Conservation (phyloP, 2,888 invertebrate genomes). For the Willowsia nigromaculata region DNA sequence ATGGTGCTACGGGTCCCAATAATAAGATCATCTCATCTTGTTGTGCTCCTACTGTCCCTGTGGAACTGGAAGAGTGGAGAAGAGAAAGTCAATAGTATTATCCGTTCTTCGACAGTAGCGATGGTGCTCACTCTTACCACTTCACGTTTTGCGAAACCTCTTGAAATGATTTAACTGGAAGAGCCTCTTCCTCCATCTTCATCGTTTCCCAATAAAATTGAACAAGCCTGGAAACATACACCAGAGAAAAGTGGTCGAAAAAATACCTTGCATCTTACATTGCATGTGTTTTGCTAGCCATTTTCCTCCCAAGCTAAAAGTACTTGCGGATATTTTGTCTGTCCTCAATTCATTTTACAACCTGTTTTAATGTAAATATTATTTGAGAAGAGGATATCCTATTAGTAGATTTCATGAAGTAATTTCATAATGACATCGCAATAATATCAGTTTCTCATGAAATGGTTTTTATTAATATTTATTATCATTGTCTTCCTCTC, state of each 20-base stretch:
- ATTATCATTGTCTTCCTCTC: neutral
- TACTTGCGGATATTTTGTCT: no score
- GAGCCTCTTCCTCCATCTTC: neutral
- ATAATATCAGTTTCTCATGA: neutral
- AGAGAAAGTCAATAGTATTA: neutral
- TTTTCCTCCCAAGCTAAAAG: no score
- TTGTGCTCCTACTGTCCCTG: neutral
- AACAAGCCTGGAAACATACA: neutral
- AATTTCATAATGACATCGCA: neutral
- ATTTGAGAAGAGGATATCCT: no score
- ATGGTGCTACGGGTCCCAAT: neutral
- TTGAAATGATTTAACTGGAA: conserved; percentile 23
- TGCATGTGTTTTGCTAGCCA: no score
- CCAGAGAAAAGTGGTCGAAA: no score
- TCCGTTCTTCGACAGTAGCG: neutral
- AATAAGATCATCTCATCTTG: conserved; percentile 15
- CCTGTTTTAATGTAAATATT: no score
- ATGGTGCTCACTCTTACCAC: no score
- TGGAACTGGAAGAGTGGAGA: neutral
- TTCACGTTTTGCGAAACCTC: neutral
- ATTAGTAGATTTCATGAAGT: no score
- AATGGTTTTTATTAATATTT: neutral
- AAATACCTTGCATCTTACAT: neutral
- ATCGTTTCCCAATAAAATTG: neutral
- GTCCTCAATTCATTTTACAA: no score